Percentiles rank a stretch among this genome's conserved stretches.
phyloP scores from a whole-genome alignment of 1,140 invertebrate species.

The Ceratoteleas bidentatus region DNA sequence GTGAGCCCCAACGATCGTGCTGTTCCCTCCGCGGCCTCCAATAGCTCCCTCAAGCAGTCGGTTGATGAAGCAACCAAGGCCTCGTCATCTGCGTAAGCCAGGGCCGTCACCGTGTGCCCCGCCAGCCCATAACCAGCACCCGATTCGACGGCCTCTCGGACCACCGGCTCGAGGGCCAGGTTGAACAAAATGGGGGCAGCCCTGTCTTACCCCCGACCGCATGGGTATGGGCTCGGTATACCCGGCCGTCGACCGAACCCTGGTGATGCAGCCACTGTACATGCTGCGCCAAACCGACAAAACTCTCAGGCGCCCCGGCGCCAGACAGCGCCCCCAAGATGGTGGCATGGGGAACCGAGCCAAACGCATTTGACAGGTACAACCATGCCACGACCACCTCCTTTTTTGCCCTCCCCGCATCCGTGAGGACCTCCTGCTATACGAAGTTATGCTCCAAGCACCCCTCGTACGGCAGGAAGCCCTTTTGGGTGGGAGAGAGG shows the following conservation, averaged over 20 bases:
- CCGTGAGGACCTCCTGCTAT: slow-evolving; percentile 49
- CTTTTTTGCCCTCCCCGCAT: slow-evolving; percentile 48
- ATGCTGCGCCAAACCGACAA: slow-evolving; percentile 53
- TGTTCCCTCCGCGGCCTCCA: slow-evolving; percentile 19
- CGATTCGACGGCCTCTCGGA: slow-evolving; percentile 13
- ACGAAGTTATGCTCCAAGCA: slow-evolving; percentile 75
- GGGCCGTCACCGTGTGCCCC: slow-evolving; percentile 54
- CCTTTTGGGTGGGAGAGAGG: slow-evolving; percentile 58
- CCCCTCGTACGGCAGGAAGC: slow-evolving; percentile 70
- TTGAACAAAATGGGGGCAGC: slow-evolving; percentile 78
- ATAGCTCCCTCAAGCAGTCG: slow-evolving; percentile 34
- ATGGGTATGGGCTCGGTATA: slow-evolving; percentile 25
- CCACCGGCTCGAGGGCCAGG: slow-evolving; percentile 72
- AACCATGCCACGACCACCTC: slow-evolving; percentile 69
- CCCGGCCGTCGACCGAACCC: slow-evolving; percentile 4
- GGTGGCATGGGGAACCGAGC: slow-evolving; percentile 68
- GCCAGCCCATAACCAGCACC: slow-evolving; percentile 48
- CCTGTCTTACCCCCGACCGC: slow-evolving; percentile 44
- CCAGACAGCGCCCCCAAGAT: slow-evolving; percentile 42
- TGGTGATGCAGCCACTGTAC: slow-evolving; percentile 5
- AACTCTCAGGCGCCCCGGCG: slow-evolving; percentile 11
- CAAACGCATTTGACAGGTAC: slow-evolving; percentile 71
- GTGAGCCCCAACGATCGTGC: slow-evolving; percentile 42
- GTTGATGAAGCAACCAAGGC: slow-evolving; percentile 38
- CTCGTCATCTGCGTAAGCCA: slow-evolving; percentile 72